Evolutionary conservation across 2,888 invertebrate species (phyloP), one percentile per base, ranked within the genome.

Genomic region (Hymenopus coronatus): DNA sequence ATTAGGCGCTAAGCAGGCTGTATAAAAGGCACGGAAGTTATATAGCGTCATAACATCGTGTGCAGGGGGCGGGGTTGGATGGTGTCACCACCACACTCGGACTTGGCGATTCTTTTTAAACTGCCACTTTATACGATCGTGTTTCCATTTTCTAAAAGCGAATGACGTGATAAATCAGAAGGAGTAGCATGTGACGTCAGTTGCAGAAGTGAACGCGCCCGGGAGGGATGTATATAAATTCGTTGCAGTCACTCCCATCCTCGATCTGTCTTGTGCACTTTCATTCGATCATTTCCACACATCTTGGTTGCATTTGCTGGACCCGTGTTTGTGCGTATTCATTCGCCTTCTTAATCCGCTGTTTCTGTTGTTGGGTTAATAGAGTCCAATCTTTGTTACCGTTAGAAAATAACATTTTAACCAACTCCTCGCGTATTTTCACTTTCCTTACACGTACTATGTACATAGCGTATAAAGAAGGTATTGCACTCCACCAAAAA

Each of bases 111-210:
- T 88, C 89, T 90, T 90, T 89, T 87, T 88, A 89, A 90, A 90
- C 89, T 89, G 89, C 90, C 90, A 90, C 90, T 90, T 90, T 90
- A 90, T 90, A 89, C 88, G 90, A 89, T 89, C 89, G 88, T 90
- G 90, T 90, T 89, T 87, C 90, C 88, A 89, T 90, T 90, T 90
- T 90, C 90, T 90, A 89, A 89, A 89, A 90, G 89, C 89, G 89
- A 88, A 89, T 88, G 89, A 89, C 88, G 85, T 88, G 81, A 90
- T 90, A 90, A 90, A 90, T 90, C 90, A 90, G 89, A 88, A 88
- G 85, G 90, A 90, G 88, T 90, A 89, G 90, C 85, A 83, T 84
- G 90, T 82, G 81, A 86, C 88, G 90, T 89, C 90, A 90, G 82
- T 30, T 81, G 46, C 90, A 90, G 90, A 83, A 83, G 28, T 40